These are phyloP conservation scores for Alviniconcha marisindica DNA, from an alignment of 1,140 invertebrate genomes.

Conservation along the genomic window DNA sequence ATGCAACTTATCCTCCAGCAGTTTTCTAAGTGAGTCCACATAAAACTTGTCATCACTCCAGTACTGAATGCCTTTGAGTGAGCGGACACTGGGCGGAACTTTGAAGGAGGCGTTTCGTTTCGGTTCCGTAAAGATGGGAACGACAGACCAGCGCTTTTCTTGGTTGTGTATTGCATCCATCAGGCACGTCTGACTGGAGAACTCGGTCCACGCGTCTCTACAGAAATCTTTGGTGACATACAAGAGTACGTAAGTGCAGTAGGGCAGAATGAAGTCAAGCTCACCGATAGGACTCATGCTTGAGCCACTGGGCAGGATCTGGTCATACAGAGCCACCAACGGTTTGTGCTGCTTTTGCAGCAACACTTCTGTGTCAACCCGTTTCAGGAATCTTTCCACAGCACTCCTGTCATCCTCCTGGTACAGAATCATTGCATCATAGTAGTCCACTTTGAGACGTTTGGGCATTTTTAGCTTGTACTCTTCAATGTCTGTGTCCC, in stretches of 20 bases:
- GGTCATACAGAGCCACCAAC: neutral
- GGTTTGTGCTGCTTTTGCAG: neutral
- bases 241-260: conserved; percentile 23
- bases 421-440: conserved; percentile 22
- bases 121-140: conserved; percentile 26
- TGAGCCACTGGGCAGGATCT: neutral
- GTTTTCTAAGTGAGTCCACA: neutral
- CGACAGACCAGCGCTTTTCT: conserved; percentile 11
- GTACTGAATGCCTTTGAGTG: conserved; percentile 17
- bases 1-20: neutral
- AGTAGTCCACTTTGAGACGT: neutral
- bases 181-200: neutral
- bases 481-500: neutral
- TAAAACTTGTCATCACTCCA: neutral
- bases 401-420: neutral
- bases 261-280: neutral
- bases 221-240: conserved; percentile 13
- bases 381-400: neutral
- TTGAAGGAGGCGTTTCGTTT: neutral
- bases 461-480: neutral
- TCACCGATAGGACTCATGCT: neutral
- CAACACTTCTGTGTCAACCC: neutral
- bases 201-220: conserved; percentile 4
- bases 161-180: neutral
- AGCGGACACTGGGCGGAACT: neutral